Conservation (phyloP, 2,888 invertebrate genomes). For the Frankliniella fusca region DNA sequence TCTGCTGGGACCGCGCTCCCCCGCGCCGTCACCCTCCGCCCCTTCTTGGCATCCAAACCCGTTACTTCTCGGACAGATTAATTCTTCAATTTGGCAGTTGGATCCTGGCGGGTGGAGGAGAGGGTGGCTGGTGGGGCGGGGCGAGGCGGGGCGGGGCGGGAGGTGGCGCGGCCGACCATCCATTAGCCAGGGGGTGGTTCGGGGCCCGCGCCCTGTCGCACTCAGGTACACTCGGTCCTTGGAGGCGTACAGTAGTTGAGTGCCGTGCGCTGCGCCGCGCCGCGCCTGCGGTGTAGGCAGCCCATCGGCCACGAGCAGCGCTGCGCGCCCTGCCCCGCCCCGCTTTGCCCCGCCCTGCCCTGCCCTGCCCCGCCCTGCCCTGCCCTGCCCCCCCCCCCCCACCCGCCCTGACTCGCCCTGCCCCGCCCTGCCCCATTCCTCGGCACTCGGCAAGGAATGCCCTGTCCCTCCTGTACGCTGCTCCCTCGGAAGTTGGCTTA, state of each 20-base stretch:
- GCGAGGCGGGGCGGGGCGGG: neutral
- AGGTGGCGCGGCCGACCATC: neutral
- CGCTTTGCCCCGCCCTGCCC: neutral
- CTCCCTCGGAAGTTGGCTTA: too few species aligned
- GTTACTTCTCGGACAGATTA: neutral
- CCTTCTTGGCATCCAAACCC: conserved; percentile 1
- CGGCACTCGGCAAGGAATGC: too few species aligned
- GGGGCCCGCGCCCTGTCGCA: neutral
- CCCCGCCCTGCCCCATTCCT: too few species aligned
- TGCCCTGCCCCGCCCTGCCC: neutral
- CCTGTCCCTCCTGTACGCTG: too few species aligned
- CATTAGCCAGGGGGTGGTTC: neutral
- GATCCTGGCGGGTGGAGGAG: neutral
- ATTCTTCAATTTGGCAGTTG: conserved; percentile 13
- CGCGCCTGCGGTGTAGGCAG: too few species aligned
- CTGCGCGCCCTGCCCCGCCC: too few species aligned
- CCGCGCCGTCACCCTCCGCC: neutral
- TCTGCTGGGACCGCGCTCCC: neutral
- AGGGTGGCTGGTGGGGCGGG: neutral
- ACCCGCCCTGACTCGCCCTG: neutral
- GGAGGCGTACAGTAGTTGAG: neutral
- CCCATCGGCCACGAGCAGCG: too few species aligned
- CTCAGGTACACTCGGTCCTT: neutral
- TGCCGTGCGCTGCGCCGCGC: too few species aligned
- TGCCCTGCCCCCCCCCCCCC: neutral